Percentiles rank a stretch among this genome's conserved stretches.
Evolutionary conservation across 2,113 vertebrate genomes (phyloP).

Genomic region (Oenanthe melanoleuca): DNA sequence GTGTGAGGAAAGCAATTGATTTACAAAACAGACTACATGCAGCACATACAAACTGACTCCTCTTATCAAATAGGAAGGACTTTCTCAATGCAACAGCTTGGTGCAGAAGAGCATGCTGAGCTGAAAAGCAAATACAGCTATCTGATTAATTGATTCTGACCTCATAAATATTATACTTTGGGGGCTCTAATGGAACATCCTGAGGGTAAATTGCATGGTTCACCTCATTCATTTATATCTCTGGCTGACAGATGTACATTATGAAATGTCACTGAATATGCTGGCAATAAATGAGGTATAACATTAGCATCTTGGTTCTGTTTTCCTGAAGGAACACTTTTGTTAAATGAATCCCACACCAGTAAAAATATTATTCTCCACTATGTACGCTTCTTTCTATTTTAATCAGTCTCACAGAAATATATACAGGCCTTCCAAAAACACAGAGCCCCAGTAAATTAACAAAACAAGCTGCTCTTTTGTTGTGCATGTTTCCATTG

Average conservation of each 20-base stretch:
- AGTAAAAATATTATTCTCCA: constrained; percentile 74
- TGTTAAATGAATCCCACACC: constrained; percentile 80
- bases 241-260: constrained; percentile 89
- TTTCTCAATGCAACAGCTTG: constrained; percentile 74
- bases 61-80: constrained; percentile 53
- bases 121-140: constrained; percentile 79
- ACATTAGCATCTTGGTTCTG: constrained; percentile 82
- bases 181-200: constrained; percentile 86
- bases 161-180: constrained; percentile 88
- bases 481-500: constrained; percentile 16
- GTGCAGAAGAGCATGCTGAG: constrained; percentile 65
- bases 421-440: constrained; percentile 36
- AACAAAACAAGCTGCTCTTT: constrained; percentile 59
- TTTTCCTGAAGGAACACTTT: constrained; percentile 79
- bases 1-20: constrained; percentile 46
- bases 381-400: constrained; percentile 36
- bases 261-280: constrained; percentile 86
- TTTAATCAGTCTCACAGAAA: constrained; percentile 53
- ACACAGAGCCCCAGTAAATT: constrained; percentile 22
- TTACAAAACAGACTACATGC: constrained; percentile 63
- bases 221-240: constrained; percentile 84
- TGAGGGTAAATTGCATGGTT: constrained; percentile 84
- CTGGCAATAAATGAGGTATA: constrained; percentile 85
- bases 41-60: constrained; percentile 50
- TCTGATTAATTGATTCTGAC: constrained; percentile 91